A percentile compares a stretch with the other conserved stretches of the same genome.
These are phyloP conservation scores for Listronotus bonariensis DNA, from an alignment of 1,140 invertebrate species.

Conservation along the genomic window DNA sequence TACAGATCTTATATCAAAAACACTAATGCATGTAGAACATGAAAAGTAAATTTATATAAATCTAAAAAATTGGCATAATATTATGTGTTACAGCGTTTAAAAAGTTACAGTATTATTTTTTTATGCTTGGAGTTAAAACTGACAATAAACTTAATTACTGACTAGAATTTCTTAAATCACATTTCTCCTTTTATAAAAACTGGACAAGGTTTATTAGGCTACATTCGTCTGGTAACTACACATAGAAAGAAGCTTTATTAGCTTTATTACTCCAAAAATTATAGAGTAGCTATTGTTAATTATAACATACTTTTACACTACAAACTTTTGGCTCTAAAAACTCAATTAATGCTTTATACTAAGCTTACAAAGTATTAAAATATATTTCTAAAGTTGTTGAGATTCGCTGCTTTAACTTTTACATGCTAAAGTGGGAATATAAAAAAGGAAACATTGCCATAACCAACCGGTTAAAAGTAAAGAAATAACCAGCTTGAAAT, in stretches of 20 bases:
- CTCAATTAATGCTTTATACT: too few species aligned
- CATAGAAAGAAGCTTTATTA: conserved; percentile 11
- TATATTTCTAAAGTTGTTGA: too few species aligned
- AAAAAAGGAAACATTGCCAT: too few species aligned
- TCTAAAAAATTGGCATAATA: conserved; percentile 9
- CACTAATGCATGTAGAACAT: conserved; percentile 9
- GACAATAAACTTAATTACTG: conserved; percentile 26
- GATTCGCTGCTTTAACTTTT: too few species aligned
- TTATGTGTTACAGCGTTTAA: conserved; percentile 1
- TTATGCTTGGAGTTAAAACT: background rate
- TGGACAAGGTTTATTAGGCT: conserved; percentile 17
- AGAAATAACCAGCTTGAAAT: too few species aligned
- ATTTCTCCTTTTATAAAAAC: conserved; percentile 21
- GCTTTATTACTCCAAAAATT: conserved; percentile 7
- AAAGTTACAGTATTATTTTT: background rate
- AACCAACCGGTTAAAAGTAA: too few species aligned
- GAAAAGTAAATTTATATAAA: background rate
- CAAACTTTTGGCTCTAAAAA: too few species aligned
- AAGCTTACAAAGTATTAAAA: too few species aligned
- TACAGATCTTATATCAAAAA: conserved; percentile 18
- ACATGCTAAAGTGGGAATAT: too few species aligned
- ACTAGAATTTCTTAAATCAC: conserved; percentile 31
- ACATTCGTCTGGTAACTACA: conserved; percentile 24
- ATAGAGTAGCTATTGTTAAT: too few species aligned
- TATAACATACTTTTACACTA: too few species aligned